Evolutionary conservation across 2,888 invertebrate species (phyloP).

Genomic region (Melangyna quadrimaculata): DNA sequence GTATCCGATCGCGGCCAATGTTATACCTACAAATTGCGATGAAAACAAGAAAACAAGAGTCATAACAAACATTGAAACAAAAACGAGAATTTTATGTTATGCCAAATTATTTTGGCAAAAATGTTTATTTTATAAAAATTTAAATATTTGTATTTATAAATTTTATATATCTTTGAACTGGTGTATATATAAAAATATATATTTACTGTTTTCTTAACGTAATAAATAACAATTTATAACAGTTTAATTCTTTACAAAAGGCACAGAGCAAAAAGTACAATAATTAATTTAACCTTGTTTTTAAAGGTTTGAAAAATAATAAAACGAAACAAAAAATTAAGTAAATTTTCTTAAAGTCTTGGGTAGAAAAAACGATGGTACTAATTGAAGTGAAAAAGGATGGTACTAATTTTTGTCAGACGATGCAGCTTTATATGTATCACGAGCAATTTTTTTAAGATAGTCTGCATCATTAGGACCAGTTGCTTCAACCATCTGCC

Average conservation of each 20-base stretch:
- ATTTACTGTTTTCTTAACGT: not conserved
- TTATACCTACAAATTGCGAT: too few species aligned
- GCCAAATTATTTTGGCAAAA: constrained; percentile 13
- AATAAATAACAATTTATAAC: constrained; percentile 5
- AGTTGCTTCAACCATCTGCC: constrained; percentile 87
- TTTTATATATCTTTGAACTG: not conserved
- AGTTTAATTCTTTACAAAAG: constrained; percentile 33
- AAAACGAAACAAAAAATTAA: constrained; percentile 33
- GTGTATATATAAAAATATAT: not conserved
- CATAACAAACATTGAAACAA: not conserved
- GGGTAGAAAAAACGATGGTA: not conserved
- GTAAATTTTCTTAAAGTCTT: constrained; percentile 1
- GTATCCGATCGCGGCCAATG: too few species aligned
- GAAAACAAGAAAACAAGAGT: not conserved
- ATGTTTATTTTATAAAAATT: constrained; percentile 23
- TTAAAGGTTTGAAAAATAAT: not conserved
- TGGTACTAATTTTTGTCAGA: not conserved
- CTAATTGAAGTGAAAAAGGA: too few species aligned
- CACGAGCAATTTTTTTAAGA: constrained; percentile 81
- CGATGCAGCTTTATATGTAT: constrained; percentile 67
- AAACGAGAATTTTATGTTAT: not conserved
- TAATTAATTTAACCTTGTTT: not conserved
- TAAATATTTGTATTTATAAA: constrained; percentile 14
- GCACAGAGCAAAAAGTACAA: constrained; percentile 31
- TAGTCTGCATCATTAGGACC: constrained; percentile 82